Conservation (phyloP, 2,797 vertebrate species). For the Champsocephalus esox region DNA sequence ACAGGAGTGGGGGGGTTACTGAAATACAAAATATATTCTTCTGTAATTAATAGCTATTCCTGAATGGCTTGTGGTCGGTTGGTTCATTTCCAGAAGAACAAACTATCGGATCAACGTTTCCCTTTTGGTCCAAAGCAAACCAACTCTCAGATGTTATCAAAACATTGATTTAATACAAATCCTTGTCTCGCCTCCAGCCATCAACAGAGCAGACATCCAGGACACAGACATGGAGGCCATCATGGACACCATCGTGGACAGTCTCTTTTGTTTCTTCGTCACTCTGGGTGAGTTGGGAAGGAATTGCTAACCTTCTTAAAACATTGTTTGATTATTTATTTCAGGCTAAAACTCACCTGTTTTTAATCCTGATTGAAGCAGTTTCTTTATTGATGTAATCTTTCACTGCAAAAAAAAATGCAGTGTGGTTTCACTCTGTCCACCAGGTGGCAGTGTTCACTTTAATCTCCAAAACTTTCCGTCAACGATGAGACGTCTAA, state of each 20-base stretch:
- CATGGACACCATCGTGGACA: slow-evolving; percentile 98
- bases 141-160: too few species aligned
- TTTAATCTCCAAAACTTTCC: not conserved
- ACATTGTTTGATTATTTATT: not conserved
- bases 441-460: slow-evolving; percentile 37
- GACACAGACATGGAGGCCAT: slow-evolving; percentile 98
- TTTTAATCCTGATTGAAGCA: not conserved
- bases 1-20: not conserved
- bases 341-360: not conserved
- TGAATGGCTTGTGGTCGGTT: not conserved
- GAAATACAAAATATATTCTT: too few species aligned
- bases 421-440: not conserved
- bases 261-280: slow-evolving; percentile 98
- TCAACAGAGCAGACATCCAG: slow-evolving; percentile 94
- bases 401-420: too few species aligned
- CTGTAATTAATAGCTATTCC: not conserved
- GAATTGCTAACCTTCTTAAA: too few species aligned
- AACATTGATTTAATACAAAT: not conserved
- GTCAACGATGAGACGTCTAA: not conserved
- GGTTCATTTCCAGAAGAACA: not conserved
- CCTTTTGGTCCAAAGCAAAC: too few species aligned
- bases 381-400: too few species aligned
- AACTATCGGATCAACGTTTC: too few species aligned
- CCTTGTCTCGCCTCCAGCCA: slow-evolving; percentile 79
- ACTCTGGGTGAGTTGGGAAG: slow-evolving; percentile 88